Conservation (phyloP, 2,888 invertebrate genomes). For the Drosophila emarginata region DNA sequence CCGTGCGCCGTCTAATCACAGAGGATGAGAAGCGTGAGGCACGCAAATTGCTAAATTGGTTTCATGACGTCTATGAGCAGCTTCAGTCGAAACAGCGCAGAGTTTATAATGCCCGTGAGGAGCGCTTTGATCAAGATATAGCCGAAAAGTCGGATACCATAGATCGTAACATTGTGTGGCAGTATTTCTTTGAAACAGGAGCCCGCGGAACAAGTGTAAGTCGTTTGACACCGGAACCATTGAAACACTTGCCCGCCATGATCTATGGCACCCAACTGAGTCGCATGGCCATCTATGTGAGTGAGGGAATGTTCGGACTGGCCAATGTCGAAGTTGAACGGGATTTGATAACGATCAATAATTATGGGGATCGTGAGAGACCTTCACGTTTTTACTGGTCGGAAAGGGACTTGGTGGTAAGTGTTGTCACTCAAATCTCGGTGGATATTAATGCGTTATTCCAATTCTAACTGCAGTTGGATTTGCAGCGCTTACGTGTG, state of each 20-base stretch:
- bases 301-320: slow-evolving; percentile 12
- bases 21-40: slow-evolving; percentile 4
- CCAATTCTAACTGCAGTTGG: not conserved
- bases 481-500: slow-evolving; percentile 14
- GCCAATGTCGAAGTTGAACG: slow-evolving; percentile 20
- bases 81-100: not conserved
- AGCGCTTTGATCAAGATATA: slow-evolving; percentile 1
- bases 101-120: slow-evolving; percentile 2
- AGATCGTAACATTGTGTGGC: slow-evolving; percentile 1
- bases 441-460: not conserved
- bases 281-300: slow-evolving; percentile 20
- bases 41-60: slow-evolving; percentile 19
- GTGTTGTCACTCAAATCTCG: not conserved
- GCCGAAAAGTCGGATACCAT: not conserved
- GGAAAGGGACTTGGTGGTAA: slow-evolving; percentile 14
- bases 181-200: slow-evolving; percentile 13
- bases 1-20: slow-evolving; percentile 16
- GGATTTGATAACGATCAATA: slow-evolving; percentile 19
- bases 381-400: slow-evolving; percentile 14
- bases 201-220: not conserved
- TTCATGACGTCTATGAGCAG: slow-evolving; percentile 8
- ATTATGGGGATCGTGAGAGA: not conserved
- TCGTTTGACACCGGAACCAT: slow-evolving; percentile 5
- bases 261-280: slow-evolving; percentile 19
- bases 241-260: slow-evolving; percentile 17